Base-by-base conservation (phyloP, 2,888 invertebrate genomes). In the Malachius bipustulatus region DNA sequence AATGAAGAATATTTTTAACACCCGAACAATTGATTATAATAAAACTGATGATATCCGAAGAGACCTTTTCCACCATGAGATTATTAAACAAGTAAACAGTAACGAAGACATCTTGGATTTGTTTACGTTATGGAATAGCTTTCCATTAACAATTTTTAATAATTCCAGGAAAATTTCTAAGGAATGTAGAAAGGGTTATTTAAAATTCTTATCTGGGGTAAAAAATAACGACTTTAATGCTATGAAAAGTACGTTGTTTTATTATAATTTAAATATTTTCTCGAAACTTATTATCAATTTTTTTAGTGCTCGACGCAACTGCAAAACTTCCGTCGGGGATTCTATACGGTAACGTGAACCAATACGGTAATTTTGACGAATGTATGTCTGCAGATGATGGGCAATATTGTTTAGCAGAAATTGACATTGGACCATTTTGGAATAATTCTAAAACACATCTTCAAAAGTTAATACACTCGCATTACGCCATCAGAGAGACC, bases 301-400 rank as follows among this genome's bases (percentile, higher is more conserved):
- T 43, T 39, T 28, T 39, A 80, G 80, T 79, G 76, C 71, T 75
- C 51, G 79, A 80, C 55, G 73, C 79, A n/a, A 72, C 76, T 2
- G 79, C 77, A 2, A 79, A 79, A 56, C 65, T 74, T 4, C 73
- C 79, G 1, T 70, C 79, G 1, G 79, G 79, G 16, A 66, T 79
- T 28, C 57, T 80, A 12, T 75, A 68, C 47, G 79, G 79, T 6
- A 79, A 79, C 47, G 69, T 70, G 4, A 77, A 79, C 60, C 79
- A 79, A 47, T 72, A 72, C 32, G 79, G 80, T 0, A 77, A 80
- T 59, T 78, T 72, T 47, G 77, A 79, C 58, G 74, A 77, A 52
- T 79, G 79, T 51, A 59, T 79, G 40, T 63, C 63, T 44, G 55
- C 71, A 16, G 50, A 56, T 52, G 52, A 47, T 46, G 54, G 48